Evolutionary conservation across 2,797 vertebrate species (phyloP).

Genomic region (Peromyscus eremicus): DNA sequence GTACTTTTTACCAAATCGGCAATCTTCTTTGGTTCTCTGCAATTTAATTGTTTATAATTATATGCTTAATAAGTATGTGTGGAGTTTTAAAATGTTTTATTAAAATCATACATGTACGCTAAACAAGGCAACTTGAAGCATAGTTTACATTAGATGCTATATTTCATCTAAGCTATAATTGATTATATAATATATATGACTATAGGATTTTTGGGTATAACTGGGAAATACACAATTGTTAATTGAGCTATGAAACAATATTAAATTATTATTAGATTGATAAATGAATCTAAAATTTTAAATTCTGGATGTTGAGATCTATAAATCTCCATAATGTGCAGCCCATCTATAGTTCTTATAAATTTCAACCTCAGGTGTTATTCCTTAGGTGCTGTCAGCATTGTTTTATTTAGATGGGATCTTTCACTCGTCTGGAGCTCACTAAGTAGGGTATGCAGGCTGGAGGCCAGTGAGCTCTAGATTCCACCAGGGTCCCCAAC

Average conservation of each 20-base stretch:
- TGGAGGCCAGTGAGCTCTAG: background rate
- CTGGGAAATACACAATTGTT: background rate
- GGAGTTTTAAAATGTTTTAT: background rate
- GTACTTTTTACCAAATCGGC: too few species aligned
- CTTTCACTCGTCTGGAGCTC: background rate
- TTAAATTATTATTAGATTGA: background rate
- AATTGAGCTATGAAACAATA: background rate
- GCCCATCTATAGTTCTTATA: background rate
- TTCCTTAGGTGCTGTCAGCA: too few species aligned
- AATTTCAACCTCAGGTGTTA: background rate
- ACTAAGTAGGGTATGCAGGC: background rate
- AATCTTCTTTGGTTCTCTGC: too few species aligned
- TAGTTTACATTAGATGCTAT: background rate
- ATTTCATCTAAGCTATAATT: background rate
- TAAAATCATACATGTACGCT: background rate
- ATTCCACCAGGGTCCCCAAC: background rate
- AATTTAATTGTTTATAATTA: slow-evolving; percentile 13
- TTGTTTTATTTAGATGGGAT: background rate
- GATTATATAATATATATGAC: background rate
- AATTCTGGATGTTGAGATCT: background rate
- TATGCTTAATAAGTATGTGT: background rate
- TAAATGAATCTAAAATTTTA: background rate
- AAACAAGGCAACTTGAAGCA: background rate
- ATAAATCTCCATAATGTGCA: background rate
- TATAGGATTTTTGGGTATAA: background rate